Conservation (phyloP, 2,797 vertebrate genomes). For the Apodemus agrarius region DNA sequence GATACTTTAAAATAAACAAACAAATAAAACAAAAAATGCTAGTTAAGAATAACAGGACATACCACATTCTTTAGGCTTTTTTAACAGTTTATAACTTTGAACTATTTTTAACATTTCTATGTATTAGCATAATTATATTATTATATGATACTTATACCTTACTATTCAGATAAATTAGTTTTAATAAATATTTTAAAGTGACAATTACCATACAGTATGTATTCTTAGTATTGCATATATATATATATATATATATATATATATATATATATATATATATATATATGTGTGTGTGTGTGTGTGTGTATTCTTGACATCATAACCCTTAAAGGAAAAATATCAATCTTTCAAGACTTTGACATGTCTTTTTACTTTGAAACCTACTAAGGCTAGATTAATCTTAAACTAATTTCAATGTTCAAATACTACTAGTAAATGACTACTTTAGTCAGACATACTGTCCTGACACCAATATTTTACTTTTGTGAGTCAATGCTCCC, state of each 20-base stretch:
- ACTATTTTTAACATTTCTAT: background rate
- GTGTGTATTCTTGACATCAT: background rate
- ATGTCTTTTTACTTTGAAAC: background rate
- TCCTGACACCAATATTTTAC: background rate
- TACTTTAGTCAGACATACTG: background rate
- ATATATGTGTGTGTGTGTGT: background rate
- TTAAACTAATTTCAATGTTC: constrained; percentile 17
- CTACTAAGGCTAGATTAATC: background rate
- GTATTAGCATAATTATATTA: background rate
- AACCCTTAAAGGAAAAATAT: background rate
- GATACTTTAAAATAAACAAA: background rate
- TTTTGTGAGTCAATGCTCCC: background rate
- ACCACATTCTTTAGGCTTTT: background rate
- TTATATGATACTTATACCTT: background rate
- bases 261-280: no score
- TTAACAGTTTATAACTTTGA: background rate
- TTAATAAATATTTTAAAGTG: background rate
- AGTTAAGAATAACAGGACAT: background rate
- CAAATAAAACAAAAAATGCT: background rate
- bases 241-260: no score
- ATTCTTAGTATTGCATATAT: background rate
- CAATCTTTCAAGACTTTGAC: background rate
- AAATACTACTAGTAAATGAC: background rate
- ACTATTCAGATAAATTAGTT: constrained; percentile 1
- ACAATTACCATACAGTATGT: background rate